Evolutionary conservation across 2,113 vertebrate species (phyloP).

Genomic region (Alethe diademata): DNA sequence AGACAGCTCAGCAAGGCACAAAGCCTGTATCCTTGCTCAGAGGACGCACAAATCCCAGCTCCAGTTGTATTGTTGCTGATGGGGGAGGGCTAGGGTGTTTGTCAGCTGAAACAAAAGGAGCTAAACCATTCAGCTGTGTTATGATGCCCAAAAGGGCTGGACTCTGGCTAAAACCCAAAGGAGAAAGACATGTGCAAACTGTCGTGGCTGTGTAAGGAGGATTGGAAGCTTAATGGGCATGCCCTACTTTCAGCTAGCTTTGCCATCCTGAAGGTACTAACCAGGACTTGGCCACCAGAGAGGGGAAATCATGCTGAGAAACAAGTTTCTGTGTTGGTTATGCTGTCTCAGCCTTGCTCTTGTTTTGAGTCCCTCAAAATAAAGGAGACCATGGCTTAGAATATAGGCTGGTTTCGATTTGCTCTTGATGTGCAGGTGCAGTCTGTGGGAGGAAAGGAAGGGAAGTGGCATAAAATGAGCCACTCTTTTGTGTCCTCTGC

Average conservation of each 20-base stretch:
- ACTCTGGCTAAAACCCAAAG: conserved; percentile 40
- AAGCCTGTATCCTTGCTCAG: conserved; percentile 46
- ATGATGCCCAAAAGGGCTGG: conserved; percentile 24
- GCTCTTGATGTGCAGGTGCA: conserved; percentile 49
- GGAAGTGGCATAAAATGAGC: background rate
- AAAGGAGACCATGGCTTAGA: conserved; percentile 38
- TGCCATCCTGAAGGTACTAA: background rate
- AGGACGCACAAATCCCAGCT: conserved; percentile 35
- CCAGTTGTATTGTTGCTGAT: background rate
- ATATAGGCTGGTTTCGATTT: conserved; percentile 42
- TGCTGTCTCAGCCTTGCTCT: conserved; percentile 1
- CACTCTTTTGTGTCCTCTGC: background rate
- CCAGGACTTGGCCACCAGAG: background rate
- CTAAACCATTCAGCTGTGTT: conserved; percentile 43
- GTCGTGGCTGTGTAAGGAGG: background rate
- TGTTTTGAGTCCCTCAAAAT: conserved; percentile 5
- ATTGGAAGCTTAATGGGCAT: conserved; percentile 18
- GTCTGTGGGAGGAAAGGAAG: conserved; percentile 25
- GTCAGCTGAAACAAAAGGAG: conserved; percentile 45
- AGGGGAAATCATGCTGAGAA: background rate
- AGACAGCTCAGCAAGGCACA: conserved; percentile 46
- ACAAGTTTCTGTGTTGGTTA: background rate
- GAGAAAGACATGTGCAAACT: conserved; percentile 23
- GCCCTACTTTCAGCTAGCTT: conserved; percentile 43
- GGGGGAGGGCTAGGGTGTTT: background rate